These are phyloP conservation scores for Trachelus tabidus DNA, from an alignment of 2,888 invertebrate species.

Conservation along the genomic window DNA sequence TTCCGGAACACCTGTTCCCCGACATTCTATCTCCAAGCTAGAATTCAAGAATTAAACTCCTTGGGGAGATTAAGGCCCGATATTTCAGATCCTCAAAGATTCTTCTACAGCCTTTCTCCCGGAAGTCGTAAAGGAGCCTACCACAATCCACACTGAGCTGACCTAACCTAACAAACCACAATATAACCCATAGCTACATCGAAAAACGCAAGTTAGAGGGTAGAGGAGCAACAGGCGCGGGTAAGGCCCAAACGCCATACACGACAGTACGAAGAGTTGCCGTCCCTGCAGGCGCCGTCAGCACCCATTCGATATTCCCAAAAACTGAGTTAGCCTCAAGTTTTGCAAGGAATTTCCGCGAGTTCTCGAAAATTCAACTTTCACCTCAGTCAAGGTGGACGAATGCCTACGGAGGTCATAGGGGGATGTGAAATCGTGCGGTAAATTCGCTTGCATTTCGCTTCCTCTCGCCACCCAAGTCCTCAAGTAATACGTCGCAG, in stretches of 20 bases:
- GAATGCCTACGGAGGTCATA: slow-evolving; percentile 44
- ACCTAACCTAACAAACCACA: background rate
- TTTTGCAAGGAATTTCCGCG: slow-evolving; percentile 30
- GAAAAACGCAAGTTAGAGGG: background rate
- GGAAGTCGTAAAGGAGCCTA: background rate
- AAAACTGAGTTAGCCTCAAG: slow-evolving; percentile 41
- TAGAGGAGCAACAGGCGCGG: background rate
- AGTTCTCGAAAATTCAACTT: background rate
- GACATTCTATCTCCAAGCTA: background rate
- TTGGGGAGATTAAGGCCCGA: background rate
- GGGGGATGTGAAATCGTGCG: slow-evolving; percentile 57
- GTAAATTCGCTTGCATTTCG: slow-evolving; percentile 61
- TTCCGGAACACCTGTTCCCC: background rate
- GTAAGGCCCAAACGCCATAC: background rate
- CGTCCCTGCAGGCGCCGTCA: background rate
- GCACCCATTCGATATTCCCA: background rate
- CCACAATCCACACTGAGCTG: background rate
- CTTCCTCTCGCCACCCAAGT: slow-evolving; percentile 23
- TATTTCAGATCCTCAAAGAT: background rate
- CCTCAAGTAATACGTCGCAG: slow-evolving; percentile 45
- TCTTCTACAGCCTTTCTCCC: background rate
- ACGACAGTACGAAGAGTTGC: background rate
- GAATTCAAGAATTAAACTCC: background rate
- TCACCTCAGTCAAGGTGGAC: slow-evolving; percentile 28
- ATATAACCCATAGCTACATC: background rate